A percentile compares a stretch with the other conserved stretches of the same genome.
Evolutionary conservation across 1,140 invertebrate genomes (phyloP).

Genomic region (Anoplophora glabripennis): DNA sequence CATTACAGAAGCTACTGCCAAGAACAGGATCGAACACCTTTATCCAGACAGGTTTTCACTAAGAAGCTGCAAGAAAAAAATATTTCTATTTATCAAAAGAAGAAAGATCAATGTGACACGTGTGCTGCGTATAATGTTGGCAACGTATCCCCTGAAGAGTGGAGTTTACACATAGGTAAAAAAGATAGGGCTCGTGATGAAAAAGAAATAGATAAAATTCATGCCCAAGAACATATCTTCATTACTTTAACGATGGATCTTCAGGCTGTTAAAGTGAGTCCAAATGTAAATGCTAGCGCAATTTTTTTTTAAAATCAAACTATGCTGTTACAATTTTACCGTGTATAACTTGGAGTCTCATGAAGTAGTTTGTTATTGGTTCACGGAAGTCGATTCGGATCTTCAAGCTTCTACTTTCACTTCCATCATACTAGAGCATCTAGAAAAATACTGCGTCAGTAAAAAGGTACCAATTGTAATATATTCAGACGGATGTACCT

Average conservation of each 20-base stretch:
- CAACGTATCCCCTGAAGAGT: conserved; percentile 4
- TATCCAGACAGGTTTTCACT: background rate
- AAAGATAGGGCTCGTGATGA: conserved; percentile 4
- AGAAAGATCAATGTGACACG: conserved; percentile 15
- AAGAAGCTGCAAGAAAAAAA: conserved; percentile 2
- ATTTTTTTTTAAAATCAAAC: conserved; percentile 44
- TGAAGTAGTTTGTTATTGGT: conserved; percentile 38
- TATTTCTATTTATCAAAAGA: background rate
- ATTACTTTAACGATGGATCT: conserved; percentile 16
- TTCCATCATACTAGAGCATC: conserved; percentile 6
- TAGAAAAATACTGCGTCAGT: conserved; percentile 2
- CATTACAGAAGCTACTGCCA: conserved; percentile 22
- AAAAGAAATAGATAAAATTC: background rate
- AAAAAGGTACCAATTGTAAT: background rate
- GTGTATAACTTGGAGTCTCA: conserved; percentile 38
- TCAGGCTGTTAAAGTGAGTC: conserved; percentile 16
- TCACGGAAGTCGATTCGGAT: conserved; percentile 39
- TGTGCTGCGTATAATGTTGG: conserved; percentile 4
- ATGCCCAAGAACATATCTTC: background rate
- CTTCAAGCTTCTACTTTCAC: conserved; percentile 20
- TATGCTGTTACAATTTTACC: conserved; percentile 44
- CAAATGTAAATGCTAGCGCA: conserved; percentile 18
- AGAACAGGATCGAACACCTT: background rate
- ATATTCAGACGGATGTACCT: conserved; percentile 16
- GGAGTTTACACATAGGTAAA: background rate